Evolutionary conservation across 2,888 invertebrate genomes (phyloP), one percentile per base, ranked within the genome.

Genomic region (Liopterus haemorrhoidalis): DNA sequence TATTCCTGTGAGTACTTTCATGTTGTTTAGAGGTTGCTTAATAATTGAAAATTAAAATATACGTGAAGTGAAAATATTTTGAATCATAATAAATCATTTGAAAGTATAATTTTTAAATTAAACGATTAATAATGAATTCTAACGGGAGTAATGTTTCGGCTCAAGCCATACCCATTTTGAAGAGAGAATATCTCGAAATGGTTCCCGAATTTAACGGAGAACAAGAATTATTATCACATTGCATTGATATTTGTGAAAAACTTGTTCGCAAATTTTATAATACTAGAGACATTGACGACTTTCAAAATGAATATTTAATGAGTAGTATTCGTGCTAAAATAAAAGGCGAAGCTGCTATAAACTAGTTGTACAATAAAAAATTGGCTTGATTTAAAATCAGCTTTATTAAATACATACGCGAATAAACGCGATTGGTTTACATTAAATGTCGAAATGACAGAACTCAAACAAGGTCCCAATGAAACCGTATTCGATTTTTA

Each of bases 401-500:
- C 5, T 22, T 8, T 22, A 8, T 8, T 22, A 6, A 8, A 22
- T 6, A 22, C 22, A 22, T 22, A 22, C 8, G 22, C 22, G 5
- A 8, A 22, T 22, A 22, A 22, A 22, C 5, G 22, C 5, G 8
- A 22, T 22, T 6, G 5, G 22, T 22, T 6, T 22, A 22, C 22
- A 6, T 22, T 6, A 22, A 6, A 22, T 22, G 21, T 35, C 3
- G 36, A 35, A 19, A 35, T 35, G 36, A 35, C n/a, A 2, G 21
- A 19, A 16, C 3, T 35, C 2, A 35, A 35, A 35, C 18, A 35
- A 19, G 21, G 21, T 35, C 9, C 18, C 9, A 35, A 35, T 5
- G 36, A 20, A 35, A 11, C 36, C 11, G 36, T 35, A 11, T 18
- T 33, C n/a, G 16, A 33, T 33, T 33, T 33, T 16, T 35, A 35